A percentile compares a stretch with the other conserved stretches of the same genome.
Conservation (phyloP, 2,797 vertebrate species). For the Hozukius guyotensis region DNA sequence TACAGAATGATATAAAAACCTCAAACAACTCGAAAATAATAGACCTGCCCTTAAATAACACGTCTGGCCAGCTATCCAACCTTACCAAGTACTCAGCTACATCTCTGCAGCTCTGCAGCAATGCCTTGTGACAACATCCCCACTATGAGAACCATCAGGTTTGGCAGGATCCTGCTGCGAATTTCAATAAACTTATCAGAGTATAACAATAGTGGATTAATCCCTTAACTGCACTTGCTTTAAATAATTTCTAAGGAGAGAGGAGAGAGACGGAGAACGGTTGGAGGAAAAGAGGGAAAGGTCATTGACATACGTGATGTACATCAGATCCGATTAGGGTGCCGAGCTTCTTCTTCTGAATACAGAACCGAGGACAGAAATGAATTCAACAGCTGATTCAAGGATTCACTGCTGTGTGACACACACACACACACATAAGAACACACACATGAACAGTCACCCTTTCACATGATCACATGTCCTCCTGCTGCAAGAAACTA, state of each 20-base stretch:
- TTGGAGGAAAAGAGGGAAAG: conserved; percentile 19
- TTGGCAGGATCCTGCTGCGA: conserved; percentile 32
- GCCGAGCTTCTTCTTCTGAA: conserved; percentile 19
- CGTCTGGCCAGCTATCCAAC: not conserved
- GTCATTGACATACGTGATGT: conserved; percentile 33
- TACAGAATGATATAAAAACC: too few species aligned
- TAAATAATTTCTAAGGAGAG: conserved; percentile 71
- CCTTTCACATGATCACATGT: not conserved
- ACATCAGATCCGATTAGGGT: conserved; percentile 31
- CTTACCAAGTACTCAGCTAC: conserved; percentile 5
- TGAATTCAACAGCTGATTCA: conserved; percentile 2
- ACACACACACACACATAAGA: not conserved
- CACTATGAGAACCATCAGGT: conserved; percentile 3
- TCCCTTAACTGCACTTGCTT: conserved; percentile 89
- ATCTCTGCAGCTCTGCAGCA: conserved; percentile 16
- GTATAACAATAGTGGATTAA: conserved; percentile 25
- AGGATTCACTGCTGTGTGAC: not conserved
- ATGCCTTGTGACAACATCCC: conserved; percentile 2
- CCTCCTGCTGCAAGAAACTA: not conserved
- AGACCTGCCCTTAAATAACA: not conserved
- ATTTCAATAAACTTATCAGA: conserved; percentile 39
- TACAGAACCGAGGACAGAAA: conserved; percentile 5
- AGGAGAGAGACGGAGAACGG: conserved; percentile 25
- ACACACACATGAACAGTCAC: not conserved
- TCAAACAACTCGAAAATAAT: too few species aligned